phyloP scores from a whole-genome alignment of 37 sponge, comb jelly and placozoan species.

The Agelas oroides region DNA sequence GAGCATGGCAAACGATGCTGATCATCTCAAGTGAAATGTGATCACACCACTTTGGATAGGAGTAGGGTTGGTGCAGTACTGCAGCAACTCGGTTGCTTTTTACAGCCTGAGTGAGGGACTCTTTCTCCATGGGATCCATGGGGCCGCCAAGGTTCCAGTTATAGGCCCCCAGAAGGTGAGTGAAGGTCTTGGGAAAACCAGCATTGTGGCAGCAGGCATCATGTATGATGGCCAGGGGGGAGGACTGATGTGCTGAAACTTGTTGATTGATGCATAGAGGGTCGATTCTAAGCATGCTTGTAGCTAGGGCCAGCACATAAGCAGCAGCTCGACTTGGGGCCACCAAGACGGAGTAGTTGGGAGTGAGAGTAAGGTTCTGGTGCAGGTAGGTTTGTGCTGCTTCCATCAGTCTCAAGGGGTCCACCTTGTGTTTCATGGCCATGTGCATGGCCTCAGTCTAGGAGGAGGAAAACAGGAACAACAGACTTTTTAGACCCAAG shows the following conservation, averaged over 20 bases:
- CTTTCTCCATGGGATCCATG: conserved; percentile 36
- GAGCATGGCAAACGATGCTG: conserved; percentile 4
- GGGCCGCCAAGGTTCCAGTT: conserved; percentile 44
- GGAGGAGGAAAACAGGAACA: too few relatives aligned
- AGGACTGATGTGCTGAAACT: not conserved
- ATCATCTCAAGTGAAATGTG: conserved; percentile 11
- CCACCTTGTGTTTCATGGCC: conserved; percentile 32
- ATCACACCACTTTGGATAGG: not conserved
- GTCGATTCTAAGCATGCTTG: conserved; percentile 14
- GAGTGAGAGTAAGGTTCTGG: conserved; percentile 21
- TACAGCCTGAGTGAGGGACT: conserved; percentile 23
- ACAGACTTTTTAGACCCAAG: too few relatives aligned
- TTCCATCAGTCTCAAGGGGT: conserved; percentile 1
- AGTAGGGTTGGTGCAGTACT: conserved; percentile 27
- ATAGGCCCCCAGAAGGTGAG: conserved; percentile 24
- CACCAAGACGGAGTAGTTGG: conserved; percentile 24
- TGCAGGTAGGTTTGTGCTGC: not conserved
- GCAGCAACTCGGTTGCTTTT: conserved; percentile 39
- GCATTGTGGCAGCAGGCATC: conserved; percentile 34
- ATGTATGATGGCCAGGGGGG: conserved; percentile 37
- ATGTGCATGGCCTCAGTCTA: conserved; percentile 51
- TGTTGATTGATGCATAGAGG: conserved; percentile 27
- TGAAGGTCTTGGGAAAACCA: conserved; percentile 2
- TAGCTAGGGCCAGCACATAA: conserved; percentile 21
- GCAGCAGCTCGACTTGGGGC: conserved; percentile 36